A percentile compares a stretch with the other conserved stretches of the same genome.
phyloP scores from a whole-genome alignment of 2,797 vertebrate species.

The Anguilla pacifica region DNA sequence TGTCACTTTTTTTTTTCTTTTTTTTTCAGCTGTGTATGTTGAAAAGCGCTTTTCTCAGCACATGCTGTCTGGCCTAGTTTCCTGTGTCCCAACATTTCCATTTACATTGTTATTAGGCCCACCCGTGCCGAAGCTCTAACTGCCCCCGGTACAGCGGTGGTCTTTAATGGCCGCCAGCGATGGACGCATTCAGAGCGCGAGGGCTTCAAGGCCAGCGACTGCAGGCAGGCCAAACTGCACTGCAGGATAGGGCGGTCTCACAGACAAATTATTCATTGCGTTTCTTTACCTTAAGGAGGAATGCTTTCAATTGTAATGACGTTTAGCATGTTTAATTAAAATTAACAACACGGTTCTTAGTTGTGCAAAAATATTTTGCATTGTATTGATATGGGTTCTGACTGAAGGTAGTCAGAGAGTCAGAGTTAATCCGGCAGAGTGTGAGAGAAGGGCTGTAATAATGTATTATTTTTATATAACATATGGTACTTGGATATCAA shows the following conservation, averaged over 20 bases:
- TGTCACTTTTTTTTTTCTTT: constrained; percentile 68
- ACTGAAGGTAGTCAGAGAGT: constrained; percentile 68
- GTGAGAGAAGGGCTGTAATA: not conserved
- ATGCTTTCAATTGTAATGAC: constrained; percentile 70
- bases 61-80: constrained; percentile 84
- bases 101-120: constrained; percentile 80
- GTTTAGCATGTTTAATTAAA: constrained; percentile 76
- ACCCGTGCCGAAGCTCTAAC: constrained; percentile 71
- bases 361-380: constrained; percentile 62
- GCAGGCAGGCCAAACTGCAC: constrained; percentile 59
- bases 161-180: constrained; percentile 80
- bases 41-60: constrained; percentile 84
- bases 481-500: not conserved
- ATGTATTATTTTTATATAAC: not conserved
- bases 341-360: constrained; percentile 70
- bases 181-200: constrained; percentile 73
- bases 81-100: constrained; percentile 81
- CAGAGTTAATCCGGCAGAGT: constrained; percentile 76
- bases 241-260: constrained; percentile 50
- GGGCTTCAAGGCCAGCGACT: constrained; percentile 80
- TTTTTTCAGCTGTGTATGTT: constrained; percentile 53
- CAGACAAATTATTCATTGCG: constrained; percentile 46
- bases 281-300: constrained; percentile 65
- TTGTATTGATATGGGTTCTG: constrained; percentile 51
- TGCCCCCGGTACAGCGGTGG: constrained; percentile 80